Evolutionary conservation across 2,888 invertebrate species (phyloP).

Genomic region (Tipula lateralis): DNA sequence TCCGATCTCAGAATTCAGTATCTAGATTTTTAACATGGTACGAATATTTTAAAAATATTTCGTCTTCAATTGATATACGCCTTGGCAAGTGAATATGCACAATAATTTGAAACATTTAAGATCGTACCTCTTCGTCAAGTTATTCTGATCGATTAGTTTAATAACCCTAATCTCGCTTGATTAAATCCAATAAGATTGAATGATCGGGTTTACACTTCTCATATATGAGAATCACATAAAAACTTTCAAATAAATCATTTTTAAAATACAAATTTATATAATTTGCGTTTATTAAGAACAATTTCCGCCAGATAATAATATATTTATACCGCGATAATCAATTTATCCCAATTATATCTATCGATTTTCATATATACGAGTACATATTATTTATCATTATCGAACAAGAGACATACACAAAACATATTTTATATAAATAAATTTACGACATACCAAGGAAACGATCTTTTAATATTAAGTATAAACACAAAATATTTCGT

Average conservation of each 20-base stretch:
- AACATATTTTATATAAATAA: background rate
- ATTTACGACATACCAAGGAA: background rate
- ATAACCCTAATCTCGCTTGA: too few relatives aligned
- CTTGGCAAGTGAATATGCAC: too few relatives aligned
- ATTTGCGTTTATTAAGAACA: constrained; percentile 5
- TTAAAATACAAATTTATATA: background rate
- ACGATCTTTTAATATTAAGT: background rate
- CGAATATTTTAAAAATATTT: too few relatives aligned
- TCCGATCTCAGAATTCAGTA: too few relatives aligned
- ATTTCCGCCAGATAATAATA: constrained; percentile 7
- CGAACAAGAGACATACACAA: background rate
- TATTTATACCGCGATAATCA: background rate
- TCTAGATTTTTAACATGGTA: too few relatives aligned
- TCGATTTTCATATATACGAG: background rate
- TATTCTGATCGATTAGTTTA: too few relatives aligned
- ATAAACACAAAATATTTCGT: background rate
- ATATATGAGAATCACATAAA: background rate
- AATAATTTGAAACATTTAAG: too few relatives aligned
- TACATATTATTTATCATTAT: background rate
- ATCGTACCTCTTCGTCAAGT: too few relatives aligned
- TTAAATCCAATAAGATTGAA: background rate
- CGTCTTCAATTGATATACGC: too few relatives aligned
- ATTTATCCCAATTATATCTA: constrained; percentile 19
- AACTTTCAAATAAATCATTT: background rate
- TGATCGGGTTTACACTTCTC: background rate